Conservation (phyloP, 2,888 invertebrate species). For the Rhagophthalmus giganteus region DNA sequence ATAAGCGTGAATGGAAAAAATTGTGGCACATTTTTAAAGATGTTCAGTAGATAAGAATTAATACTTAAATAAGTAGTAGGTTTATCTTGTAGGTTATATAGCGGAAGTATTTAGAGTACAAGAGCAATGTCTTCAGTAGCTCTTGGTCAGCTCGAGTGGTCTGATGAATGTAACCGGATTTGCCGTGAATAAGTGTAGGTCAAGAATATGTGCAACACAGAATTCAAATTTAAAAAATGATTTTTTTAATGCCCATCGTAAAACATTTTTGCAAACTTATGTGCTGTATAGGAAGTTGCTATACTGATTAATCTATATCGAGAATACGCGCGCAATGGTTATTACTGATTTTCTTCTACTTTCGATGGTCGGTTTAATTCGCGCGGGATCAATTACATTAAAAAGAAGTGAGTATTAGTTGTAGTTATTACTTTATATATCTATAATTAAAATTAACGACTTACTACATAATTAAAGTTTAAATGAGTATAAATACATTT, state of each 20-base stretch:
- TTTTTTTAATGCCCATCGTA: not conserved
- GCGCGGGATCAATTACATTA: not conserved
- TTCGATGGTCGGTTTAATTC: not conserved
- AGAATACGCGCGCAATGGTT: not conserved
- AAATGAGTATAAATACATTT: too few relatives aligned
- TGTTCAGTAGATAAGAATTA: too few relatives aligned
- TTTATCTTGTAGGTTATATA: conserved; percentile 14
- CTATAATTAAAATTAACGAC: too few relatives aligned
- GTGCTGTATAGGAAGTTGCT: too few relatives aligned
- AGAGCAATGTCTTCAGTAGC: conserved; percentile 5
- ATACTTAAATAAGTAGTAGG: not conserved
- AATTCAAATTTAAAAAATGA: not conserved
- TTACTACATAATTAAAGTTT: too few relatives aligned
- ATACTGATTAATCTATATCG: too few relatives aligned
- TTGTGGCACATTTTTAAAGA: too few relatives aligned
- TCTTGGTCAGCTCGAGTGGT: conserved; percentile 9
- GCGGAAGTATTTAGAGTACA: conserved; percentile 20
- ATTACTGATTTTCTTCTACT: not conserved
- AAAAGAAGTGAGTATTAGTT: not conserved
- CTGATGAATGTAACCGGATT: conserved; percentile 24
- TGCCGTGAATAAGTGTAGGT: conserved; percentile 20
- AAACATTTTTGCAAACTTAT: not conserved
- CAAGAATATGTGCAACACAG: conserved; percentile 14
- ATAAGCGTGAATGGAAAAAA: too few relatives aligned
- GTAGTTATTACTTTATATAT: too few relatives aligned